Evolutionary conservation across 1,140 invertebrate genomes (phyloP), one percentile per base, ranked within the genome.

Genomic region (Elymnias hypermnestra): DNA sequence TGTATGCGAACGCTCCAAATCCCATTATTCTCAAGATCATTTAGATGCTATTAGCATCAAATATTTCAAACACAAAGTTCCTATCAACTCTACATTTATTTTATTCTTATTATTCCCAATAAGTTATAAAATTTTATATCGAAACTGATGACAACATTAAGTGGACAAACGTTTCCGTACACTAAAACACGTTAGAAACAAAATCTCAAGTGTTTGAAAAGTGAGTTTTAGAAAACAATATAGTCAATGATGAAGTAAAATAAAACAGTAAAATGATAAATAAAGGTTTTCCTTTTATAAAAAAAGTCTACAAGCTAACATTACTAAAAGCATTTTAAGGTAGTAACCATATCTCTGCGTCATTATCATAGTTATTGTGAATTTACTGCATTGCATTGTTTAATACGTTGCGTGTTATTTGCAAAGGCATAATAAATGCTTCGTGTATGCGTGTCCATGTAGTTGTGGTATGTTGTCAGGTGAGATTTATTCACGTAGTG

Each of bases 401-500:
- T 8, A 3, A 8, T 13, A n/a, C 33, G 33, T 42, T 12, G 37
- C 37, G 17, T 51, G 25, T 35, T 44, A 52, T 45, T 50, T 42
- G 29, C 33, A 19, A 43, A 43, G 15, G 47, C 39, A 43, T 19
- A 36, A 31, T 43, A 43, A 48, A 43, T 36, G 31, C 28, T 44
- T 43, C 47, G 17, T 40, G 42, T 57, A 53, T 56, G 33, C 54
- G 28, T 40, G 58, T 41, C 38, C 54, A 58, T 38, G 50, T 41
- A 56, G 31, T 35, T 10, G 57, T 51, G 42, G 59, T 61, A 49
- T 49, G 66, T 67, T 71, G 72, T 72, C 71, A 69, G 62, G 65
- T 74, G 53, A 70, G 67, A 79, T 78, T 78, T 79, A 73, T 78
- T 65, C 66, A 64, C 69, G 59, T 60, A 61, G 45, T 53, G 42